These are phyloP conservation scores for Mesorhabditis belari DNA, from an alignment of 2,888 invertebrate species.

Conservation along the genomic window DNA sequence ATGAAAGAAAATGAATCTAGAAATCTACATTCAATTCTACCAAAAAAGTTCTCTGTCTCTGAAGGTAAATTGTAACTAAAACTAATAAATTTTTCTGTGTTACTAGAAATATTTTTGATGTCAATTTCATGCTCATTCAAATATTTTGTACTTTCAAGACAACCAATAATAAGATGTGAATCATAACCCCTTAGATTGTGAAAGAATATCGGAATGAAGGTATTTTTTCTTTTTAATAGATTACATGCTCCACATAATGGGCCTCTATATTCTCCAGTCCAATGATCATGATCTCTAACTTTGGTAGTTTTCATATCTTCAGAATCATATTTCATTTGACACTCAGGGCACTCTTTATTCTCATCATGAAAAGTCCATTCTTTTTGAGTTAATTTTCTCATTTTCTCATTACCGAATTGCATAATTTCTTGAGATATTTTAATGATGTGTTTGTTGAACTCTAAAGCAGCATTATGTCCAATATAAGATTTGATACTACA, in stretches of 20 bases:
- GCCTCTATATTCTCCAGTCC: conserved; percentile 18
- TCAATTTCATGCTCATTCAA: conserved; percentile 10
- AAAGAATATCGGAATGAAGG: conserved; percentile 26
- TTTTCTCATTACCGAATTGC: conserved; percentile 1
- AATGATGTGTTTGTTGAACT: conserved; percentile 15
- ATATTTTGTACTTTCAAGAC: conserved; percentile 8
- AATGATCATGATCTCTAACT: conserved; percentile 19
- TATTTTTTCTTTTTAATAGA: conserved; percentile 18
- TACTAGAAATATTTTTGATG: conserved; percentile 17
- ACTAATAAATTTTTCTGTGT: conserved; percentile 25
- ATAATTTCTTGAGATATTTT: conserved; percentile 8
- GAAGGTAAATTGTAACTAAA: conserved; percentile 16
- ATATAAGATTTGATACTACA: conserved; percentile 7
- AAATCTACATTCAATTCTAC: conserved; percentile 17
- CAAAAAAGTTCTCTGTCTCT: not conserved
- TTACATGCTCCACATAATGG: conserved; percentile 18
- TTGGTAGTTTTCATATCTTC: conserved; percentile 9
- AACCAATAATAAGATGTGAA: conserved; percentile 21
- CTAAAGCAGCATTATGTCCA: conserved; percentile 5
- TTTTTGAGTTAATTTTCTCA: conserved; percentile 8
- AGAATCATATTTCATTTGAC: conserved; percentile 5
- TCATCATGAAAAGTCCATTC: conserved; percentile 2
- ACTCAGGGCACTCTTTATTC: conserved; percentile 4
- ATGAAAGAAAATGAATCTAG: conserved; percentile 20
- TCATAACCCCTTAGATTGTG: conserved; percentile 31